Percentiles rank a stretch among this genome's conserved stretches.
Conservation (phyloP, 2,113 vertebrate species). For the Callionymus lyra region DNA sequence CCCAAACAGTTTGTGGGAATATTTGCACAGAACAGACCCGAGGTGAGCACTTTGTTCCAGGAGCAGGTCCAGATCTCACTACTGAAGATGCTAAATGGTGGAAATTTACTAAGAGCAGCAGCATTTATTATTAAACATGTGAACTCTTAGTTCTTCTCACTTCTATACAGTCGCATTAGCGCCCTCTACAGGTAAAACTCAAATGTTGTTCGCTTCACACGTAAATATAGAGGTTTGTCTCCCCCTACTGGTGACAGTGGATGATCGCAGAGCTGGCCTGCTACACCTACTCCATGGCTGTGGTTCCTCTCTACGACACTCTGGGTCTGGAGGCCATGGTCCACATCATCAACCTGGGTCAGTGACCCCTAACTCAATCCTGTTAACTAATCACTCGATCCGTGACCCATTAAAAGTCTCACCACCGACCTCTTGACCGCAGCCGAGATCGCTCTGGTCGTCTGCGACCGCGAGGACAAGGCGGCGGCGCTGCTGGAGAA, state of each 20-base stretch:
- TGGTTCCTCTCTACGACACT: conserved; percentile 72
- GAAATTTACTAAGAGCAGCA: too few species aligned
- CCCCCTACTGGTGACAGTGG: conserved; percentile 69
- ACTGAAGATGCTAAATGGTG: too few species aligned
- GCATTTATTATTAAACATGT: too few species aligned
- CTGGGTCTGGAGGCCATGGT: conserved; percentile 69
- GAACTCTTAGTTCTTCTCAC: too few species aligned
- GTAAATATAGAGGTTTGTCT: conserved; percentile 47
- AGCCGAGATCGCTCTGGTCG: conserved; percentile 69
- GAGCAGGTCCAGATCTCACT: too few species aligned
- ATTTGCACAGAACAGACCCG: conserved; percentile 69
- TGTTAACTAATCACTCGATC: too few species aligned
- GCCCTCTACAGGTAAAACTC: too few species aligned
- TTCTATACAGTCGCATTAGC: too few species aligned
- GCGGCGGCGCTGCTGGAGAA: conserved; percentile 55
- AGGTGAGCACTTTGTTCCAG: conserved; percentile 43
- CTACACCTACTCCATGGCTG: conserved; percentile 70
- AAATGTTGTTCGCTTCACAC: not conserved
- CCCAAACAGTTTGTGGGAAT: conserved; percentile 65
- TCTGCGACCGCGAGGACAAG: conserved; percentile 70
- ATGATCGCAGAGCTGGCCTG: conserved; percentile 70
- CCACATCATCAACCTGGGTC: conserved; percentile 68
- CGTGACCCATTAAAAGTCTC: too few species aligned
- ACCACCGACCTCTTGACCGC: too few species aligned
- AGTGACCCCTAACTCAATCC: conserved; percentile 18